A percentile compares a stretch with the other conserved stretches of the same genome.
Conservation (phyloP, 2,888 invertebrate genomes). For the Carabus problematicus region DNA sequence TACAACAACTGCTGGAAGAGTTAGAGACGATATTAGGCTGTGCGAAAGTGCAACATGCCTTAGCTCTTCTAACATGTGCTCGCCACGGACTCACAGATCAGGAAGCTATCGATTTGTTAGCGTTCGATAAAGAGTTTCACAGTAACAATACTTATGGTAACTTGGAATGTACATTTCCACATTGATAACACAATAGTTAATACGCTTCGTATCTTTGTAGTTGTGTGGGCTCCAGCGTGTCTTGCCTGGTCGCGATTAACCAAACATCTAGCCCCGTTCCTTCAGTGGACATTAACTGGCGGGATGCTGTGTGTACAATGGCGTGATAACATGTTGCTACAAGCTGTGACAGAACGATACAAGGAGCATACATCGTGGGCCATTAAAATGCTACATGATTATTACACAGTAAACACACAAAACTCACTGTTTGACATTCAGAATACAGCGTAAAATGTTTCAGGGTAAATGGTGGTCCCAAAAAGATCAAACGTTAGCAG, state of each 20-base stretch:
- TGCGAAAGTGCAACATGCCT: constrained; percentile 70
- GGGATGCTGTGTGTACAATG: constrained; percentile 69
- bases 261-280: constrained; percentile 71
- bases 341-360: constrained; percentile 71
- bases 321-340: constrained; percentile 68
- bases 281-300: constrained; percentile 67
- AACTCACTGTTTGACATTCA: constrained; percentile 39
- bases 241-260: constrained; percentile 72
- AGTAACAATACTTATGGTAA: constrained; percentile 70
- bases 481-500: constrained; percentile 65
- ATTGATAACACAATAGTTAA: neutral
- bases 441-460: constrained; percentile 43
- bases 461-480: constrained; percentile 68
- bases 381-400: constrained; percentile 64
- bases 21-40: constrained; percentile 72
- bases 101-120: constrained; percentile 77
- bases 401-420: constrained; percentile 64
- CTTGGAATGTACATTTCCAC: neutral
- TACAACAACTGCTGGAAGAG: constrained; percentile 71
- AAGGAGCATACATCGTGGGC: constrained; percentile 61
- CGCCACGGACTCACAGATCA: constrained; percentile 81
- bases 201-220: constrained; percentile 55
- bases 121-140: constrained; percentile 69
- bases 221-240: constrained; percentile 74
- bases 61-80: constrained; percentile 77